A percentile compares a stretch with the other conserved stretches of the same genome.
These are phyloP conservation scores for Balaenoptera acutorostrata DNA, from an alignment of 2,113 vertebrate genomes.

Conservation along the genomic window DNA sequence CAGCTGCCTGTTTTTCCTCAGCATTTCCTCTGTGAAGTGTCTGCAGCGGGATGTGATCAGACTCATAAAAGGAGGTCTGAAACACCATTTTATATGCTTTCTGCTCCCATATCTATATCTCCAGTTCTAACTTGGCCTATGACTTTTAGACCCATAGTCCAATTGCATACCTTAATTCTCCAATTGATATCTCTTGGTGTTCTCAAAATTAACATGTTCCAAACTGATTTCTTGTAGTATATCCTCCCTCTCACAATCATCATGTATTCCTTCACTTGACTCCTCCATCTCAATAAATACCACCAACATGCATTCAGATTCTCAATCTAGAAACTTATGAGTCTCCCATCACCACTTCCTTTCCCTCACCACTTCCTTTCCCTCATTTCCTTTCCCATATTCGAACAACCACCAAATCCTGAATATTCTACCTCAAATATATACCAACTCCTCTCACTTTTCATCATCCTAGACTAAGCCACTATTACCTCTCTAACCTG, in stretches of 20 bases:
- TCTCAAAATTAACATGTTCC: background rate
- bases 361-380: background rate
- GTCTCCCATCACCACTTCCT: background rate
- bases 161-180: background rate
- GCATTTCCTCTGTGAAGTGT: slow-evolving; percentile 42
- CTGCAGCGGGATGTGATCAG: background rate
- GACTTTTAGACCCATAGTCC: background rate
- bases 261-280: background rate
- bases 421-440: background rate
- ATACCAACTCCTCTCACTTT: background rate
- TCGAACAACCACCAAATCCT: background rate
- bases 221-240: background rate
- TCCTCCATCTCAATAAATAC: background rate
- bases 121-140: background rate
- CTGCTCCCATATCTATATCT: background rate
- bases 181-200: background rate
- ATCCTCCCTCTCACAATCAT: background rate
- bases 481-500: background rate
- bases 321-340: background rate
- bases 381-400: background rate
- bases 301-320: background rate
- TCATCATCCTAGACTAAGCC: background rate
- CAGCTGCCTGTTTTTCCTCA: slow-evolving; percentile 56
- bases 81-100: background rate
- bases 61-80: background rate